Evolutionary conservation across 2,888 invertebrate genomes (phyloP), one percentile per base, ranked within the genome.

Genomic region (Celastrina argiolus): DNA sequence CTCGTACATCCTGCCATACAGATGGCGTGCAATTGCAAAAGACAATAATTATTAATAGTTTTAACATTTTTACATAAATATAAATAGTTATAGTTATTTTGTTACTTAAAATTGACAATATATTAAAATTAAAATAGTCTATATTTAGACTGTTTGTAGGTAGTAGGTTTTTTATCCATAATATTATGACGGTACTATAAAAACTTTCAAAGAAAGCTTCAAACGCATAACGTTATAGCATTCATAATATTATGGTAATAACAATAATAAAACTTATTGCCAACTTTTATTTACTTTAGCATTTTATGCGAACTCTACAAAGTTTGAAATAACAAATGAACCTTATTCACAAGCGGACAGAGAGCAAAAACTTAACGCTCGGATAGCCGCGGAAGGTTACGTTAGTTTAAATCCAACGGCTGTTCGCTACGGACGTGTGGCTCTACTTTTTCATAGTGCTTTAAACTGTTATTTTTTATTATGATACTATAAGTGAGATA

Each of bases 391-490:
- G 71, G 70, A 84, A 68, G 70, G 89, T 88, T 83, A 90, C 88
- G 90, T 91, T 87, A 91, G 90, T 91, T 84, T 85, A 85, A 86
- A 85, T 82, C 83, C 83, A 77, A 81, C 88, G 78, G 83, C 83
- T 83, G 83, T 75, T 76, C 72, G 74, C 78, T 80, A 77, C 81
- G 87, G 77, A 87, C 88, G 88, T 82, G 80, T 22, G 51, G 22
- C 51, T 51, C 12, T 22, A 51, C 51, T 51, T 51, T 51, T 22
- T 22, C 26, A 12, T 22, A 22, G 51, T 51, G 51, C 8, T 18
- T 36, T 12, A 8, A 36, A 45, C 18, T 22, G 22, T 22, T 51
- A 22, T 26, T 51, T 22, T 22, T 26, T 36, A 5, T 31, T 7
- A 51, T 12, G 22, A 51, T 12, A 51, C 22, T 22, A 8, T 14